Evolutionary conservation across 2,113 vertebrate species (phyloP).

Genomic region (Limnothrissa miodon): DNA sequence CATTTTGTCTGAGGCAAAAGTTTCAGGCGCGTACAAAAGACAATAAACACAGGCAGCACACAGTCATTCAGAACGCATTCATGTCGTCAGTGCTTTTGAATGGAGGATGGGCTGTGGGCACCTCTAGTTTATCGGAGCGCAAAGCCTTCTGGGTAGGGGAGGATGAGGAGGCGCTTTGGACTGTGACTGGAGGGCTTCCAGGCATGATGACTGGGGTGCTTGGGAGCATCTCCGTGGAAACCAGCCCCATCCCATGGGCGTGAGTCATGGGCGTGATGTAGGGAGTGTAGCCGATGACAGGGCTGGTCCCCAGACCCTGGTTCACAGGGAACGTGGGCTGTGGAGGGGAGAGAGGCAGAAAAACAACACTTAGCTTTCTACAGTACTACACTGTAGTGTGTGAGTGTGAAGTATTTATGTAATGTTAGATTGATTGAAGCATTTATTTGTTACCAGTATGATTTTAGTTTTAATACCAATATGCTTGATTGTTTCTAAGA

Average conservation of each 20-base stretch:
- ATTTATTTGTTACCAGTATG: no score
- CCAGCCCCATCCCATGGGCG: slow-evolving; percentile 87
- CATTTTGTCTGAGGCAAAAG: neutral
- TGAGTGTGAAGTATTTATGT: neutral
- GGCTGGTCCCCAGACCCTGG: slow-evolving; percentile 85
- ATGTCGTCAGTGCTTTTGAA: neutral
- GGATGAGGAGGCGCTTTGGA: slow-evolving; percentile 81
- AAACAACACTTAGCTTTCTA: neutral
- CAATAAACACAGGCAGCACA: neutral
- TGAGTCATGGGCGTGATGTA: slow-evolving; percentile 87
- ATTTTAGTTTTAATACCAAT: neutral
- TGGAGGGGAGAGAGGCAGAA: slow-evolving; percentile 1
- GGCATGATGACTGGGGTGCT: slow-evolving; percentile 83
- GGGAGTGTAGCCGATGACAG: slow-evolving; percentile 88
- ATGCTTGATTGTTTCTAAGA: neutral
- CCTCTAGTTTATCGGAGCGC: slow-evolving; percentile 94
- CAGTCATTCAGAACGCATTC: neutral
- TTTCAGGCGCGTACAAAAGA: neutral
- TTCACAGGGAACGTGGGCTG: slow-evolving; percentile 81
- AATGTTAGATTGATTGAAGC: neutral
- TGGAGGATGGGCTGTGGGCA: slow-evolving; percentile 57
- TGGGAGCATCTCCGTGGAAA: slow-evolving; percentile 88
- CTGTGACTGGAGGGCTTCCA: slow-evolving; percentile 83
- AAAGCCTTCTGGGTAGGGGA: slow-evolving; percentile 90
- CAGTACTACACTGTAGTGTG: neutral